These are phyloP conservation scores for Antitype chi DNA, from an alignment of 2,888 invertebrate species.

Conservation along the genomic window DNA sequence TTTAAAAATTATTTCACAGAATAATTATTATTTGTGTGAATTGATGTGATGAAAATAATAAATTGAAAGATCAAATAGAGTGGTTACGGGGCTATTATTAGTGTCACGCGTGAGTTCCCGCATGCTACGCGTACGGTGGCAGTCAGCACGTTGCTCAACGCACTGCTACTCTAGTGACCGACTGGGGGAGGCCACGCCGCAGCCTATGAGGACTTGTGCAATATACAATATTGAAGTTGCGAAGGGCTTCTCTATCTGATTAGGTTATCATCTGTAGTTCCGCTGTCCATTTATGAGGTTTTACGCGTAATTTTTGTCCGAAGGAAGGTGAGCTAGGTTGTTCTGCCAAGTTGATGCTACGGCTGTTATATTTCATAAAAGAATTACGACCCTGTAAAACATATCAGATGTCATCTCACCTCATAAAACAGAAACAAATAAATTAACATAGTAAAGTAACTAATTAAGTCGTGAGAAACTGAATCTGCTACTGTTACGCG, in stretches of 20 bases:
- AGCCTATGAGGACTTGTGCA: conserved; percentile 71
- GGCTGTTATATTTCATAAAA: neutral
- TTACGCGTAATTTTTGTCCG: conserved; percentile 10
- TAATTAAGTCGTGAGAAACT: conserved; percentile 67
- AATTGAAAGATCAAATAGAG: conserved; percentile 56
- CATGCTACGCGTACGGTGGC: conserved; percentile 65
- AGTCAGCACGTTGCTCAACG: conserved; percentile 70
- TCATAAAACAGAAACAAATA: conserved; percentile 21
- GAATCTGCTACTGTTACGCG: conserved; percentile 49
- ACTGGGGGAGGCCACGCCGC: conserved; percentile 70
- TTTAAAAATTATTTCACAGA: conserved; percentile 50
- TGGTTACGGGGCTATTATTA: conserved; percentile 65
- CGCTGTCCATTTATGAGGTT: conserved; percentile 54
- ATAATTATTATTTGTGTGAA: conserved; percentile 39
- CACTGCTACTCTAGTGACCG: conserved; percentile 61
- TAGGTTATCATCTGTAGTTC: conserved; percentile 69
- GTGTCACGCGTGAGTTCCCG: conserved; percentile 73
- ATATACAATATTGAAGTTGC: conserved; percentile 74
- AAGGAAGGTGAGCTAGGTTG: neutral
- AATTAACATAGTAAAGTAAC: conserved; percentile 65
- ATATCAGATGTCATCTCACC: conserved; percentile 13
- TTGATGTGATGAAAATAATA: conserved; percentile 24
- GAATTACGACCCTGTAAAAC: neutral
- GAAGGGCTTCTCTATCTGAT: conserved; percentile 71
- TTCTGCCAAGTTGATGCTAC: no score